phyloP scores from a whole-genome alignment of 1,140 invertebrate genomes.

The Drosophila sulfurigaster region DNA sequence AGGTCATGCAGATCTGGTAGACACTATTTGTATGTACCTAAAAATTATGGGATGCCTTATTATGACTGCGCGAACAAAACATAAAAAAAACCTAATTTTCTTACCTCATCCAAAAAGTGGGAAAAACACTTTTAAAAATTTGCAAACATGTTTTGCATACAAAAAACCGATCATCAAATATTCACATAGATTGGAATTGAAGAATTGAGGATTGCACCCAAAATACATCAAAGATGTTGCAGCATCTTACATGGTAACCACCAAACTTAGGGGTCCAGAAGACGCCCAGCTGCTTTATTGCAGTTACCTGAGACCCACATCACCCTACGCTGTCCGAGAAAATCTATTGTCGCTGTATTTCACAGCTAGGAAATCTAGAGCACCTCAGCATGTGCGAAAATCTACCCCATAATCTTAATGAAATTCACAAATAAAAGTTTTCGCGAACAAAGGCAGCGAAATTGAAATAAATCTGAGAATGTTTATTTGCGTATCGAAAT shows the following conservation, averaged over 20 bases:
- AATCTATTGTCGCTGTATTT: constrained; percentile 50
- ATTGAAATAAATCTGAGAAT: constrained; percentile 55
- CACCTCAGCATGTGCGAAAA: constrained; percentile 67
- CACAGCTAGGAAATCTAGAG: constrained; percentile 35
- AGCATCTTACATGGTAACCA: constrained; percentile 48
- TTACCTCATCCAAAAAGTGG: constrained; percentile 41
- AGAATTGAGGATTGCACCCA: constrained; percentile 2
- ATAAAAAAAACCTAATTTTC: constrained; percentile 41
- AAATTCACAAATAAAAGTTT: constrained; percentile 56
- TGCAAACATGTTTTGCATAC: constrained; percentile 82
- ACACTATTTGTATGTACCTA: constrained; percentile 62
- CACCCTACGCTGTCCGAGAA: constrained; percentile 42
- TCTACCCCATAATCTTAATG: constrained; percentile 73
- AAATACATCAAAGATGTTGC: constrained; percentile 37
- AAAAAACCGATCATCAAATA: constrained; percentile 74
- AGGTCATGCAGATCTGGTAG: constrained; percentile 47
- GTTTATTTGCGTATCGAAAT: constrained; percentile 81
- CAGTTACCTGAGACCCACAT: constrained; percentile 51
- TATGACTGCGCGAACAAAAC: constrained; percentile 69
- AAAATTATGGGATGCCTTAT: constrained; percentile 71
- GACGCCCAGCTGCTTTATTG: constrained; percentile 61
- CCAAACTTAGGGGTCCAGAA: constrained; percentile 28
- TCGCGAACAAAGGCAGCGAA: constrained; percentile 42
- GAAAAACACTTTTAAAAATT: constrained; percentile 70
- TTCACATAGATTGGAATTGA: constrained; percentile 45